These are phyloP conservation scores for Anagyrus pseudococci DNA, from an alignment of 2,888 invertebrate genomes.

Conservation along the genomic window DNA sequence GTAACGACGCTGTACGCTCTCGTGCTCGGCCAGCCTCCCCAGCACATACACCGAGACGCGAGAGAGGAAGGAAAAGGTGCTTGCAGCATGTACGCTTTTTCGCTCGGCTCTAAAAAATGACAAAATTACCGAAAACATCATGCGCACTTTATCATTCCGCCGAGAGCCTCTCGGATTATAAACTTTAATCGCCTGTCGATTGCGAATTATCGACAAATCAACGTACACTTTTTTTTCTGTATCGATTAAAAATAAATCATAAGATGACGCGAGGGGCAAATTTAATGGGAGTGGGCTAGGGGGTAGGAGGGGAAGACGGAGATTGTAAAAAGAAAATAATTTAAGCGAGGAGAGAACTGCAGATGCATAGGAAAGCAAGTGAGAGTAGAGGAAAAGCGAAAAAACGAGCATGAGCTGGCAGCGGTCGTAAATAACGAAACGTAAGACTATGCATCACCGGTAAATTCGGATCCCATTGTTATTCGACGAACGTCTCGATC, in stretches of 20 bases:
- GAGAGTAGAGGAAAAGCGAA: slow-evolving; percentile 5
- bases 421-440: slow-evolving; percentile 54
- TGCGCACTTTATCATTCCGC: background rate
- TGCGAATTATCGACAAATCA: no score
- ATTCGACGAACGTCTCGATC: slow-evolving; percentile 49
- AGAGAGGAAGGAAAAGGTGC: slow-evolving; percentile 1
- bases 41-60: background rate
- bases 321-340: no score
- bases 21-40: slow-evolving; percentile 2
- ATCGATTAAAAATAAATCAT: no score
- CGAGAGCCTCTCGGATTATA: background rate
- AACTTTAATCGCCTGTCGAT: no score
- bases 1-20: slow-evolving; percentile 39
- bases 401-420: background rate
- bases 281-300: no score
- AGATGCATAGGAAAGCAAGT: slow-evolving; percentile 17
- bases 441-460: slow-evolving; percentile 56
- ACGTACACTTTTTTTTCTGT: no score
- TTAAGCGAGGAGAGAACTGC: background rate
- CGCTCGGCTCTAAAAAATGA: background rate
- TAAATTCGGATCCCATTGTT: slow-evolving; percentile 55
- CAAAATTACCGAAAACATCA: slow-evolving; percentile 2
- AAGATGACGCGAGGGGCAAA: no score
- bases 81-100: background rate
- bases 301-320: no score